phyloP scores from a whole-genome alignment of 2,888 invertebrate species.

The Margaritifera margaritifera region DNA sequence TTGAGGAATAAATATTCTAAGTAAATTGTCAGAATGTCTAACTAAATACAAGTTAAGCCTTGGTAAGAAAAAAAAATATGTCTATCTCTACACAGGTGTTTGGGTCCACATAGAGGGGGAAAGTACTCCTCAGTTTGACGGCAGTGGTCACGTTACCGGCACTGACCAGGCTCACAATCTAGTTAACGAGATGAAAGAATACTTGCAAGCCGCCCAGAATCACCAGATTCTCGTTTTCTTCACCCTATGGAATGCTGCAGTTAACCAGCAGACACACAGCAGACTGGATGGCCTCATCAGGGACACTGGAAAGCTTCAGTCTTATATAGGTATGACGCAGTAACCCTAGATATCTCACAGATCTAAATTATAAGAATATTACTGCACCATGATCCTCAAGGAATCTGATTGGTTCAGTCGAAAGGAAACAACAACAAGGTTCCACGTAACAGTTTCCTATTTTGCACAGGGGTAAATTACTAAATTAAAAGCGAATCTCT shows the following conservation, averaged over 20 bases:
- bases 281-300: constrained; percentile 40
- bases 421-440: no score
- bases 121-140: constrained; percentile 51
- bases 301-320: constrained; percentile 56
- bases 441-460: no score
- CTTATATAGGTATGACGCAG: constrained; percentile 37
- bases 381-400: no score
- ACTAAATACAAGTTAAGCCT: no score
- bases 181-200: constrained; percentile 50
- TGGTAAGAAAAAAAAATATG: no score
- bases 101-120: constrained; percentile 61
- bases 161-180: constrained; percentile 49
- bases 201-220: constrained; percentile 44
- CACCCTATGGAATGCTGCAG: constrained; percentile 63
- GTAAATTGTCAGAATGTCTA: no score
- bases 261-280: constrained; percentile 32
- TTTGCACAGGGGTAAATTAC: no score
- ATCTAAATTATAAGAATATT: no score
- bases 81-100: constrained; percentile 36
- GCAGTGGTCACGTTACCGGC: constrained; percentile 49
- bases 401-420: no score
- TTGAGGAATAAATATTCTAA: no score
- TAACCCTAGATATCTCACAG: no score
- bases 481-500: no score
- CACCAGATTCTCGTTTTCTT: constrained; percentile 54